phyloP scores from a whole-genome alignment of 2,113 vertebrate genomes.

The Polypterus bichir region DNA sequence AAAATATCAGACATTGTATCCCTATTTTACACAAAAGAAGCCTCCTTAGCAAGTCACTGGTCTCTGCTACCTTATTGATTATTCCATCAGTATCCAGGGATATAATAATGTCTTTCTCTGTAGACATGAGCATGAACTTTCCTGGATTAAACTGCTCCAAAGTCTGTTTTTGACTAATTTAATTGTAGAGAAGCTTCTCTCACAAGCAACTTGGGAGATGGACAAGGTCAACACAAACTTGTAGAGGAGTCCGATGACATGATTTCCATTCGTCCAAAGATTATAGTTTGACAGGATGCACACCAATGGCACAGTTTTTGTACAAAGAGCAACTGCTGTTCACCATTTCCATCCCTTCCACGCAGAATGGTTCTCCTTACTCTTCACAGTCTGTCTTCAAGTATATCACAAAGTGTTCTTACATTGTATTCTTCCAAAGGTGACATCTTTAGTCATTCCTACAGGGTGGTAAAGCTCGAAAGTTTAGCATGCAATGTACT shows the following conservation, averaged over 20 bases:
- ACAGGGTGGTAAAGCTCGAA: slow-evolving; percentile 7
- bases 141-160: slow-evolving; percentile 9
- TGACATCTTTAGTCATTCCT: slow-evolving; percentile 17
- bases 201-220: slow-evolving; percentile 10
- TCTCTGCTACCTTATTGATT: slow-evolving; percentile 10
- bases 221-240: slow-evolving; percentile 14
- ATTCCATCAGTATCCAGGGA: neutral
- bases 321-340: neutral
- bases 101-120: neutral
- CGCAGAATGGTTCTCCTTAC: neutral
- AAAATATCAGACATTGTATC: no score
- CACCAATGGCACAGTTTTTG: slow-evolving; percentile 1
- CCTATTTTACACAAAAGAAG: neutral
- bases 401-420: neutral
- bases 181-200: slow-evolving; percentile 17
- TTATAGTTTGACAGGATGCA: slow-evolving; percentile 5
- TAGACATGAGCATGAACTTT: slow-evolving; percentile 12
- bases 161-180: slow-evolving; percentile 15
- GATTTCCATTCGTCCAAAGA: slow-evolving; percentile 10
- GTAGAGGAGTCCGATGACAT: slow-evolving; percentile 9
- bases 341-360: slow-evolving; percentile 8
- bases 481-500: slow-evolving; percentile 8
- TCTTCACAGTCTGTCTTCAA: neutral
- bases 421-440: slow-evolving; percentile 8
- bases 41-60: slow-evolving; percentile 7